A percentile compares a stretch with the other conserved stretches of the same genome.
Conservation (phyloP, 2,888 invertebrate genomes). For the Microplitis manilae region DNA sequence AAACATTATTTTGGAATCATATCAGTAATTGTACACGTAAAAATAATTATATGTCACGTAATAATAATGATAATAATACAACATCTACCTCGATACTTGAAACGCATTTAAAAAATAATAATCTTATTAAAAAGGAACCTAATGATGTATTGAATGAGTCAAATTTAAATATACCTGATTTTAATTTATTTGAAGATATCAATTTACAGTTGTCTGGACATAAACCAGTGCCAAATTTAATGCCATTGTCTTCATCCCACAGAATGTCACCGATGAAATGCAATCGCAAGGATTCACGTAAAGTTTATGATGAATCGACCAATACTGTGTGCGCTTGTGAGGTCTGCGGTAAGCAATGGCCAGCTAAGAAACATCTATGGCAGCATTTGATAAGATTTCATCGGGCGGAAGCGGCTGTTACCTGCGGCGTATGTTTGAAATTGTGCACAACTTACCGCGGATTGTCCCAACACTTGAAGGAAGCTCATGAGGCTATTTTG, state of each 20-base stretch:
- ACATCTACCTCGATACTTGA: constrained; percentile 62
- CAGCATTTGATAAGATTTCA: constrained; percentile 76
- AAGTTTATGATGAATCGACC: constrained; percentile 74
- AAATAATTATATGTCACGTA: constrained; percentile 40
- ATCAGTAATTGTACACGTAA: constrained; percentile 60
- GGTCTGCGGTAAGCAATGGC: constrained; percentile 77
- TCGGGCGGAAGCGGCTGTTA: constrained; percentile 74
- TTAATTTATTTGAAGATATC: constrained; percentile 69
- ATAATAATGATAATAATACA: constrained; percentile 44
- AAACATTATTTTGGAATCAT: constrained; percentile 65
- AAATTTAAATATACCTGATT: constrained; percentile 68
- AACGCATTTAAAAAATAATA: constrained; percentile 66
- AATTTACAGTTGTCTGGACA: constrained; percentile 68
- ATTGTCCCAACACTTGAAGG: constrained; percentile 72
- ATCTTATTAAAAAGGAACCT: constrained; percentile 62
- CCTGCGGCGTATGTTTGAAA: constrained; percentile 76
- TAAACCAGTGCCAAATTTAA: constrained; percentile 66
- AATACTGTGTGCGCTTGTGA: constrained; percentile 72
- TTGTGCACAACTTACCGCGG: constrained; percentile 73
- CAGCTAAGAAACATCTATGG: constrained; percentile 77
- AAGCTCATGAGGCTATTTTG: constrained; percentile 72
- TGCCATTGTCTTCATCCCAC: constrained; percentile 60
- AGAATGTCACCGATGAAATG: constrained; percentile 59
- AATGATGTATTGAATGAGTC: constrained; percentile 56
- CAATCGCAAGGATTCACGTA: constrained; percentile 70